Evolutionary conservation across 2,113 vertebrate genomes (phyloP), one percentile per base, ranked within the genome.

Genomic region (Grus americana): DNA sequence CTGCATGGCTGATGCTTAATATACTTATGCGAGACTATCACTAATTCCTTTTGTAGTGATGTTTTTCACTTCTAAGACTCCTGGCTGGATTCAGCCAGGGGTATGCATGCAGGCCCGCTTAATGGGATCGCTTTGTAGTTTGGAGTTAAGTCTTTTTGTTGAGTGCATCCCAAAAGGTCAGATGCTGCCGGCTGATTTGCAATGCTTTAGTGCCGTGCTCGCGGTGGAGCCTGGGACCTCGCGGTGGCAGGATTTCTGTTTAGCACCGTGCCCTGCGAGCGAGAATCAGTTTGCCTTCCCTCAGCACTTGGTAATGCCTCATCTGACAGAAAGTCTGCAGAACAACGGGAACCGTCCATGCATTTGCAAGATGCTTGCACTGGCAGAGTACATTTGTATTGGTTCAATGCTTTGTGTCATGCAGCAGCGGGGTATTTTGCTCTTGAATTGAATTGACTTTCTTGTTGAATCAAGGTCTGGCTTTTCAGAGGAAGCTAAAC

Each of bases 1-100:
- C 36, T 2, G 12, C 42, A 4, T 3, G 26, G 55, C 29, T 0
- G 0, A 10, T 1, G 9, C 58, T 71, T 13, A 46, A 42, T 18
- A 16, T 19, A 2, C 42, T 62, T 52, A 9, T 1, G 22, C 55
- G 22, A 52, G 55, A 21, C n/a, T 24, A 4, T 19, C 47, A 11
- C 22, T 13, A 34, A 29, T 54, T 54, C 59, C 42, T 55, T 67
- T 70, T 36, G 29, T 3, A 34, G 47, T 36, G 36, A 54, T 13
- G 9, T 24, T 75, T 90, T 88, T 62, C 5, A 59, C n/a, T 85
- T 71, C 26, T 11, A 22, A 49, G 59, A 2, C 26, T 86, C 44
- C 58, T 59, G n/a, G 23, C 67, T 65, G 58, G 32, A n/a, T 83
- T 73, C 46, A 78, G 58, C 4, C 49, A 12, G 44, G 57, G 58